phyloP scores from a whole-genome alignment of 2,797 vertebrate species.

The Rhadinocentrus ornatus region DNA sequence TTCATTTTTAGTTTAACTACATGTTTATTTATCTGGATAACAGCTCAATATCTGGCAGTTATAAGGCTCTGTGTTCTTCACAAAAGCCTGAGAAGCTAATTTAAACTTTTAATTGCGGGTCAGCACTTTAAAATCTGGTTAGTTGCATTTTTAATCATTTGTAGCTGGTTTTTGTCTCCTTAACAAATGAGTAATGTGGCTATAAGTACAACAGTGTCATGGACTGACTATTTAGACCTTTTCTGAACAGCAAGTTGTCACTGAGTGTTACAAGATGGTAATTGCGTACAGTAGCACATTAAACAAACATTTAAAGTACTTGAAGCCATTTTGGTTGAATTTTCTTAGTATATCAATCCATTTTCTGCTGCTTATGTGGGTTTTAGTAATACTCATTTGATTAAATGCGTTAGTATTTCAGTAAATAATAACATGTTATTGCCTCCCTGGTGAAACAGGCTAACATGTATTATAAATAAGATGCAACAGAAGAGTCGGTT shows the following conservation, averaged over 20 bases:
- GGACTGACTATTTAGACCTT: not conserved
- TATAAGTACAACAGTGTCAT: not conserved
- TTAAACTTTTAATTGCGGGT: not conserved
- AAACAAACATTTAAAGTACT: not conserved
- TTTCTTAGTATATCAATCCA: not conserved
- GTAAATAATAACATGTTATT: not conserved
- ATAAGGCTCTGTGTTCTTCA: constrained; percentile 10
- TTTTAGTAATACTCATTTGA: not conserved
- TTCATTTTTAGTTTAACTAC: not conserved
- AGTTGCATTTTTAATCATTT: not conserved
- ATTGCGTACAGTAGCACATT: not conserved
- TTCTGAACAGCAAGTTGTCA: too few species aligned
- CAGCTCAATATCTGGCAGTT: constrained; percentile 3
- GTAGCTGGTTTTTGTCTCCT: not conserved
- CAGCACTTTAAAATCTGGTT: not conserved
- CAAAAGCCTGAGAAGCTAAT: not conserved
- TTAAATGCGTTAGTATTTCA: not conserved
- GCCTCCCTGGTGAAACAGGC: not conserved
- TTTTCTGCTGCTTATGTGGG: not conserved
- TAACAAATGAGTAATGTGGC: not conserved
- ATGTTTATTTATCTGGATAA: not conserved
- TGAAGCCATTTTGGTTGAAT: not conserved
- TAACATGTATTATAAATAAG: not conserved
- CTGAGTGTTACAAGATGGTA: too few species aligned
- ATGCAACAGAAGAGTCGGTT: not conserved